phyloP scores from a whole-genome alignment of 2,797 vertebrate genomes.

The Siniperca obscura region DNA sequence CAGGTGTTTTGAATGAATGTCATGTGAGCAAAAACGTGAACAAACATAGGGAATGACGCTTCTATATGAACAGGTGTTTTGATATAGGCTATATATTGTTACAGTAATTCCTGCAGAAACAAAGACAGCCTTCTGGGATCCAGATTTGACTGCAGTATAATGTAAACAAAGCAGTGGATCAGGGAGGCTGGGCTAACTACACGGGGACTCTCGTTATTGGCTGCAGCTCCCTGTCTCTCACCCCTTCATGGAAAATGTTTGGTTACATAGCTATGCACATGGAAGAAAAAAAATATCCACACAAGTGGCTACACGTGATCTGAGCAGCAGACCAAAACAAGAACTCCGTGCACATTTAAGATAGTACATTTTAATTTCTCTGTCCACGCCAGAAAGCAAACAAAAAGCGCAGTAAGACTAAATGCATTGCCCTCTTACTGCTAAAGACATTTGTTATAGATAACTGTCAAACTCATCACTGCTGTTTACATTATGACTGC shows the following conservation, averaged over 20 bases:
- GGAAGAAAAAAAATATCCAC: slow-evolving; percentile 62
- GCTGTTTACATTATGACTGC: not conserved
- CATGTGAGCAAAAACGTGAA: not conserved
- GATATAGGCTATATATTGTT: not conserved
- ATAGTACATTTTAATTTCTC: not conserved
- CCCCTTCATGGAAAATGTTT: slow-evolving; percentile 67
- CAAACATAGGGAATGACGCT: not conserved
- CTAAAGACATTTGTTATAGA: not conserved
- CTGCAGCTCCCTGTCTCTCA: slow-evolving; percentile 62
- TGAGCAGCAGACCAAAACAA: slow-evolving; percentile 77
- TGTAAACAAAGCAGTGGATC: slow-evolving; percentile 74
- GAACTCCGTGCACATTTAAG: slow-evolving; percentile 21
- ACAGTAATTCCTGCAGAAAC: slow-evolving; percentile 28
- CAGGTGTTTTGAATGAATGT: not conserved
- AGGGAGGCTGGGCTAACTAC: slow-evolving; percentile 49
- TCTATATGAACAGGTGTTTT: not conserved
- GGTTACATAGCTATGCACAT: slow-evolving; percentile 64
- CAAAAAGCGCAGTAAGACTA: not conserved
- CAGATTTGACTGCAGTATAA: slow-evolving; percentile 62
- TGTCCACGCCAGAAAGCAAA: slow-evolving; percentile 20
- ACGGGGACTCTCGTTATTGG: slow-evolving; percentile 65
- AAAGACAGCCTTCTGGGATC: slow-evolving; percentile 42
- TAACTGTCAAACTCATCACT: slow-evolving; percentile 2
- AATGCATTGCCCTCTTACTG: not conserved
- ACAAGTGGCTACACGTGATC: slow-evolving; percentile 82